Conservation (phyloP, 2,113 vertebrate genomes). For the Recurvirostra avosetta region DNA sequence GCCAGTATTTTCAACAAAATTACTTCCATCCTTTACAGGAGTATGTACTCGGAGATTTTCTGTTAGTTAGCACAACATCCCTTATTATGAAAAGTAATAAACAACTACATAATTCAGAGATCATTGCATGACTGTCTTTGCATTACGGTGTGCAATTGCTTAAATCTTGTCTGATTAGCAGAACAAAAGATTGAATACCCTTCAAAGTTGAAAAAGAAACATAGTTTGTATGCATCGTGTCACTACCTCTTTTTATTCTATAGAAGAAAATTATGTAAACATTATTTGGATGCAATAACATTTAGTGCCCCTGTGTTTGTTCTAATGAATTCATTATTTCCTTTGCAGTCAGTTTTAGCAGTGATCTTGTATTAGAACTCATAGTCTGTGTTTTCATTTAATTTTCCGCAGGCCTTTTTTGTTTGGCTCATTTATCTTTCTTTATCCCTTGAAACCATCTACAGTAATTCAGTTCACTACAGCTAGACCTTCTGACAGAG, state of each 20-base stretch:
- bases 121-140: neutral
- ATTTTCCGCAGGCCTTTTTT: slow-evolving; percentile 66
- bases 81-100: neutral
- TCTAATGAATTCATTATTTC: neutral
- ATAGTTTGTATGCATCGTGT: neutral
- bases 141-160: neutral
- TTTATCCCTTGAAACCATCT: slow-evolving; percentile 62
- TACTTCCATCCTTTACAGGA: neutral
- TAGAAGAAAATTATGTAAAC: neutral
- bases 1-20: neutral
- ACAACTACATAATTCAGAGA: neutral
- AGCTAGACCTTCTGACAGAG: neutral
- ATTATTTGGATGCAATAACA: neutral
- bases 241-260: neutral
- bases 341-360: neutral
- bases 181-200: neutral
- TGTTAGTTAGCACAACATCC: neutral
- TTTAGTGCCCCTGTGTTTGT: neutral
- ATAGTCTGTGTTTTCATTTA: slow-evolving; percentile 64
- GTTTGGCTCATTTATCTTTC: slow-evolving; percentile 60
- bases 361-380: slow-evolving; percentile 14
- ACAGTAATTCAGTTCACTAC: slow-evolving; percentile 36
- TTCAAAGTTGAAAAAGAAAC: neutral
- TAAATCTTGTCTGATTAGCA: neutral
- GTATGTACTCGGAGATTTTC: neutral